These are phyloP conservation scores for Caenorhabditis tropicalis DNA, from an alignment of 1,140 invertebrate genomes.

Conservation along the genomic window DNA sequence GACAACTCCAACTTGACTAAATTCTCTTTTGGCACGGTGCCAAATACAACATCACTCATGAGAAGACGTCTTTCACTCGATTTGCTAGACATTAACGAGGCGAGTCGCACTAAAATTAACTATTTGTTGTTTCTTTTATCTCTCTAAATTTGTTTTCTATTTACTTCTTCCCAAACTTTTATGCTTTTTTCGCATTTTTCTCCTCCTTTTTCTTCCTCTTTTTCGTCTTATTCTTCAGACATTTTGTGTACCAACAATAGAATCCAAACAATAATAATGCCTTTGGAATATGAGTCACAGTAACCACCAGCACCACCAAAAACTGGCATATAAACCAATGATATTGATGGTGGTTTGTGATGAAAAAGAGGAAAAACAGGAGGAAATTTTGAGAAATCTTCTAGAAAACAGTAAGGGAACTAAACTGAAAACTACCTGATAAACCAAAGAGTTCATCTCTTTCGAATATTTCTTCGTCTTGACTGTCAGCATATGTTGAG, in stretches of 20 bases:
- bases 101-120: neutral
- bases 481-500: neutral
- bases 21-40: slow-evolving; percentile 24
- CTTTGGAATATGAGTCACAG: slow-evolving; percentile 20
- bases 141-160: neutral
- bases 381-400: neutral
- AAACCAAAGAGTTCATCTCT: neutral
- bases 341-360: neutral
- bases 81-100: slow-evolving; percentile 19
- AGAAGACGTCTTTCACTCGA: neutral
- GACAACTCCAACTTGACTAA: neutral
- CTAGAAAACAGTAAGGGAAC: neutral
- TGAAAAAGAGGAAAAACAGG: neutral
- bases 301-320: neutral
- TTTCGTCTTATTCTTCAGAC: neutral
- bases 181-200: neutral
- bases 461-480: slow-evolving; percentile 8
- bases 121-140: neutral
- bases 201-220: neutral
- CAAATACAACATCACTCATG: slow-evolving; percentile 29
- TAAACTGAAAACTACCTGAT: neutral
- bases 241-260: slow-evolving; percentile 14
- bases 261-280: slow-evolving; percentile 6
- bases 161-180: neutral
- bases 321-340: neutral